Evolutionary conservation across 2,888 invertebrate genomes (phyloP), one percentile per base, ranked within the genome.

Genomic region (Boloria euphrosyne): DNA sequence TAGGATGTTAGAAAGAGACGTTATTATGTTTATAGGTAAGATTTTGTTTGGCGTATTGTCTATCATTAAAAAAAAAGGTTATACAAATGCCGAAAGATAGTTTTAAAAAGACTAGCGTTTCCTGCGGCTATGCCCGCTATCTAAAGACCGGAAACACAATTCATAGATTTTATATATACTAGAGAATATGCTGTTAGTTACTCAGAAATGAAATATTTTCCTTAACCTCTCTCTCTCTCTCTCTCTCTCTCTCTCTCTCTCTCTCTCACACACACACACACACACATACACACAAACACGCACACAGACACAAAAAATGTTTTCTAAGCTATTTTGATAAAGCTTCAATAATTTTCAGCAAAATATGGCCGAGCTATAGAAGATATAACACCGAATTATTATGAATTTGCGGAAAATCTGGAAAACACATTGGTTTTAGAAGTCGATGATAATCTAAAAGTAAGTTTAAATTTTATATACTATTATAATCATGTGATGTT

Each of bases 11-110:
- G 79, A 79, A 17, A 79, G 82, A 66, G 78, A 84, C 55, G 65
- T 82, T 0, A 55, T 78, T 4, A 69, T 83, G 67, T 86, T 87
- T 65, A 68, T 86, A 27, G 85, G 87, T 85, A 68, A 80, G 75
- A 17, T 13, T 13, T 16, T 16, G 1, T n/a, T 22, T 22, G 22
- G 22, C 22, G 3, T 22, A 22, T 22, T 22, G 22, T 22, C 22
- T 22, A 22, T 22, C 3, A 22, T 22, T 22, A 22, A 22, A 22
- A 22, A 22, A 3, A 22, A 22, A 22, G 22, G 10, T 22, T 13
- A 22, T 51, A 51, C 17, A 13, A 50, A 47, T n/a, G 16, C 4
- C 5, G 5, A 47, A 6, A 47, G 5, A 47, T n/a, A 47, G 5
- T 6, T n/a, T 16, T 47, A 47, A 16, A 47, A 16, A 47, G 5